Evolutionary conservation across 2,888 invertebrate genomes (phyloP), one percentile per base, ranked within the genome.

Genomic region (Sinotaia quadrata): DNA sequence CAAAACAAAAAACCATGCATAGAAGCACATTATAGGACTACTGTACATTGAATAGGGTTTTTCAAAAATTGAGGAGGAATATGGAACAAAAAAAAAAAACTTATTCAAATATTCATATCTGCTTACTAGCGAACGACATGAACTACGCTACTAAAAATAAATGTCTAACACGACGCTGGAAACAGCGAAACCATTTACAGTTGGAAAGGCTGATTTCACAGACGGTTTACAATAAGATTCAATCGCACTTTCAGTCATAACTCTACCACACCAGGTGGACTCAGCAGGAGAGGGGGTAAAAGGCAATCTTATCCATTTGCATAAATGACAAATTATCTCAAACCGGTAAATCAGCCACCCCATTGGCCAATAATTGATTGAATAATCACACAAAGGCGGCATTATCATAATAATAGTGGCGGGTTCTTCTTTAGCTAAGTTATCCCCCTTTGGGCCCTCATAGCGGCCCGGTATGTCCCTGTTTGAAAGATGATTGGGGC

Each of bases 341-440:
- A n/a, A 49, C 41, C 49, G 49, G 61, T 61, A 61, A 61, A 61
- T 61, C 61, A 21, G 49, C 21, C 49, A 47, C 51, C 21, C 7
- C 61, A 34, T 12, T 47, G 49, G 61, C 12, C 33, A 18, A 33
- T 58, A 60, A 68, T 52, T 56, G 68, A 68, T 68, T 68, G 62
- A 62, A 57, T 62, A 62, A 68, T 61, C 29, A 27, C 62, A 68
- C 62, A 62, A 68, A 62, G 49, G 61, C 57, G 5, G n/a, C 58
- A 69, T 69, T 69, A 65, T 52, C 69, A 69, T 63, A 63, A 69
- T 65, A 65, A 66, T 21, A 47, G 47, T n/a, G 47, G 54, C 15
- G 54, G 31, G n/a, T n/a, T n/a, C n/a, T 31, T 15, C 18, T 12
- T 10, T 10, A 41, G 18, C 10, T 12, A 41, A 41, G 41, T 41